A percentile compares a stretch with the other conserved stretches of the same genome.
Conservation (phyloP, 2,888 invertebrate species). For the Cantharis flavilabris region DNA sequence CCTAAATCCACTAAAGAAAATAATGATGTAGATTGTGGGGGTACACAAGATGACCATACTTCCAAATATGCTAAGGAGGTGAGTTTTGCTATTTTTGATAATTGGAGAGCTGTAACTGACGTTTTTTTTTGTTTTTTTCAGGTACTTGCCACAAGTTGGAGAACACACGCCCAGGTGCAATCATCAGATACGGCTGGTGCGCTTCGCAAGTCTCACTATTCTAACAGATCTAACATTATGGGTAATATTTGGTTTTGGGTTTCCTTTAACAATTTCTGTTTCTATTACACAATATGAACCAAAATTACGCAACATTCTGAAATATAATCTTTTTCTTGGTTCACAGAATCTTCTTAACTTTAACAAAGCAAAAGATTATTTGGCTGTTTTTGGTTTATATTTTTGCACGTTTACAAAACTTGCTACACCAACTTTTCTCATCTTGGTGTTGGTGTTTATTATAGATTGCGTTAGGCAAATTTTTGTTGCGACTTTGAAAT, state of each 20-base stretch:
- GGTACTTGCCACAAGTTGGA: conserved; percentile 42
- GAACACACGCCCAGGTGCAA: conserved; percentile 47
- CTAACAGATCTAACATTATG: conserved; percentile 75
- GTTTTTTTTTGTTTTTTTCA: conserved; percentile 54
- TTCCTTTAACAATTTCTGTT: conserved; percentile 35
- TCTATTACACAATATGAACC: not conserved
- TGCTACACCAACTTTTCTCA: not conserved
- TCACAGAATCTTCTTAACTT: not conserved
- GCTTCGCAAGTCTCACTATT: conserved; percentile 77
- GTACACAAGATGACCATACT: conserved; percentile 55
- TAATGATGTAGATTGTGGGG: conserved; percentile 55
- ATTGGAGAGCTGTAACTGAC: not conserved
- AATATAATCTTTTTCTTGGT: not conserved
- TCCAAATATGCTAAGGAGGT: conserved; percentile 66
- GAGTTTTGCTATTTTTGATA: conserved; percentile 33
- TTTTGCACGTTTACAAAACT: not conserved
- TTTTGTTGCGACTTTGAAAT: not conserved
- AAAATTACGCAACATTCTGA: not conserved
- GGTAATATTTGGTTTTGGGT: conserved; percentile 57
- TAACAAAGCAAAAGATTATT: not conserved
- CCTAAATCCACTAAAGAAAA: conserved; percentile 36
- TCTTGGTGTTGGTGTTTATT: not conserved
- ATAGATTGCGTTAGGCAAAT: not conserved
- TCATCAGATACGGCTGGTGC: conserved; percentile 63
- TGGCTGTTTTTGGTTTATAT: not conserved